These are phyloP conservation scores for Delichon dasypus DNA, from an alignment of 2,797 vertebrate genomes.

Conservation along the genomic window DNA sequence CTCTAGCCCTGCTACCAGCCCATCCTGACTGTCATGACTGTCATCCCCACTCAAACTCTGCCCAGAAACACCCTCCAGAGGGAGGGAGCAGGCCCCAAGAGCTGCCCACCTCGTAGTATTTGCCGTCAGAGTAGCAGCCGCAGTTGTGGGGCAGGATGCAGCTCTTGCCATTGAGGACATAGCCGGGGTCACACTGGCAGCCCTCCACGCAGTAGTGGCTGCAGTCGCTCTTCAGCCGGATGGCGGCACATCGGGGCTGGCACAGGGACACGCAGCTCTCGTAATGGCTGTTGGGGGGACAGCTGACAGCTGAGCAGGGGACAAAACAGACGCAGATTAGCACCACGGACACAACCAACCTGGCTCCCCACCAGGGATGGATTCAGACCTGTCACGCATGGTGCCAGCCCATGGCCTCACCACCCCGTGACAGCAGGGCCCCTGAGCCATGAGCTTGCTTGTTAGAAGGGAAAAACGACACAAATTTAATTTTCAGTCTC, in stretches of 20 bases:
- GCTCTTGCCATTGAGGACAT: conserved; percentile 92
- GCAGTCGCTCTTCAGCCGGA: conserved; percentile 92
- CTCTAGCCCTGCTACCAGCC: background rate
- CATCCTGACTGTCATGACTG: fast-evolving
- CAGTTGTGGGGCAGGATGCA: conserved; percentile 96
- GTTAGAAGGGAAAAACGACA: background rate
- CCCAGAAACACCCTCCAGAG: background rate
- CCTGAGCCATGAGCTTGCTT: background rate
- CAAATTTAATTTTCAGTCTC: conserved; percentile 43
- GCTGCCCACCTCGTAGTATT: conserved; percentile 89
- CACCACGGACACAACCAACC: background rate
- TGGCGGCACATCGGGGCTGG: conserved; percentile 93
- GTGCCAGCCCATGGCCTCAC: background rate
- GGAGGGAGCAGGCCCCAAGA: fast-evolving
- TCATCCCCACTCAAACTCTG: fast-evolving
- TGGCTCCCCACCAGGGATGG: fast-evolving
- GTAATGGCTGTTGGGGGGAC: conserved; percentile 94
- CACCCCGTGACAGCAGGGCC: background rate
- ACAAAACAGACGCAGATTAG: background rate
- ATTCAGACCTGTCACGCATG: fast-evolving
- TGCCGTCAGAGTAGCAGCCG: conserved; percentile 94
- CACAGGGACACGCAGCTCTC: conserved; percentile 92
- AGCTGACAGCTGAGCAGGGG: conserved; percentile 82
- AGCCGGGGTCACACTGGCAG: conserved; percentile 93
- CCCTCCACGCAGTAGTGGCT: conserved; percentile 95